A percentile compares a stretch with the other conserved stretches of the same genome.
Evolutionary conservation across 2,113 vertebrate species (phyloP).

Genomic region (Desmodus rotundus): DNA sequence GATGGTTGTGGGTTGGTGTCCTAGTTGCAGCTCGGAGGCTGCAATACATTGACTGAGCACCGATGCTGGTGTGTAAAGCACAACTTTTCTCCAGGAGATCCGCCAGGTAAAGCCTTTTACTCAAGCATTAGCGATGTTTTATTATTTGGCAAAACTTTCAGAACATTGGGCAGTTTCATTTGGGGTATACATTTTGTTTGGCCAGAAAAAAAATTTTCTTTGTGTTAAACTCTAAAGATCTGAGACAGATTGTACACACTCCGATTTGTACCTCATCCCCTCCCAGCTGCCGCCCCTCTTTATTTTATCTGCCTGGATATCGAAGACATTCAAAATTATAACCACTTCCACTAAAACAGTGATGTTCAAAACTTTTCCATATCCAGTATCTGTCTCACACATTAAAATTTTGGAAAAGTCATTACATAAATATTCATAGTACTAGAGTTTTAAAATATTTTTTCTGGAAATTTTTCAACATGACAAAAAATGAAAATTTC

Average conservation of each 20-base stretch:
- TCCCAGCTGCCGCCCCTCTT: accelerated
- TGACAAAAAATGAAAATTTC: neutral
- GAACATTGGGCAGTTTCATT: neutral
- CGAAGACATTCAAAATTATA: neutral
- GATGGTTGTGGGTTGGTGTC: no score
- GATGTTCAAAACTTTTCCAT: neutral
- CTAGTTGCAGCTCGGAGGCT: neutral
- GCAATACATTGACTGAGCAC: accelerated
- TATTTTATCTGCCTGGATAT: neutral
- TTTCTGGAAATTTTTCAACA: neutral
- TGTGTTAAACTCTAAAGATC: neutral
- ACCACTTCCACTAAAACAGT: neutral
- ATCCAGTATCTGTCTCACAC: neutral
- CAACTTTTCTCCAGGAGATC: neutral
- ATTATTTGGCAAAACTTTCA: neutral
- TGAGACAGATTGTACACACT: neutral
- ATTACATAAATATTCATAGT: neutral
- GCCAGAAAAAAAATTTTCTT: neutral
- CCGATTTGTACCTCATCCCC: neutral
- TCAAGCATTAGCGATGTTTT: neutral
- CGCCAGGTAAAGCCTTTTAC: neutral
- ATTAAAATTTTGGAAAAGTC: neutral
- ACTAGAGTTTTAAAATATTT: neutral
- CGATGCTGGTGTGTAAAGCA: neutral
- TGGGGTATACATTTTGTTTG: neutral